Evolutionary conservation across 2,888 invertebrate species (phyloP), one percentile per base, ranked within the genome.

Genomic region (Philopedon plagiatum): DNA sequence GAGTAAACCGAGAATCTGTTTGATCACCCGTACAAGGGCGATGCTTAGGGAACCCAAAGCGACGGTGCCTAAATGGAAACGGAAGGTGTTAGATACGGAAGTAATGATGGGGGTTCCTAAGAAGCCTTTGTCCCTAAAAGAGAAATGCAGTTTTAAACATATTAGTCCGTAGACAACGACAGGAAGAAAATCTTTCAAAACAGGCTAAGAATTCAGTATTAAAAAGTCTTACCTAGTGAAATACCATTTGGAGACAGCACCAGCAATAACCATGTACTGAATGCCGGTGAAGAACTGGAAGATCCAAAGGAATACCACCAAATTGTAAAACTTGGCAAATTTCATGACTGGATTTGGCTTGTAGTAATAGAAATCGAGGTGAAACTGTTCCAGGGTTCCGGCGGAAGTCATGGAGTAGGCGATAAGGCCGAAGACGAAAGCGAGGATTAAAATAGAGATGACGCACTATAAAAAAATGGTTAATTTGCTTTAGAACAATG

Each of bases 181-280:
- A n/a, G n/a, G n/a, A n/a, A n/a, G n/a, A n/a, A n/a, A n/a, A n/a
- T n/a, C n/a, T n/a, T n/a, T n/a, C n/a, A n/a, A n/a, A n/a, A n/a
- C n/a, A n/a, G n/a, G n/a, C n/a, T n/a, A n/a, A n/a, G n/a, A n/a
- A n/a, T n/a, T n/a, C n/a, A n/a, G n/a, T n/a, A n/a, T n/a, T n/a
- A n/a, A n/a, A n/a, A n/a, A n/a, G n/a, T n/a, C 76, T 77, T 80
- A 90, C 90, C 88, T 88, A 8, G 88, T 85, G 80, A 91, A 91
- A 79, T 89, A 91, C 91, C 91, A 91, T 8, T 85, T 86, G 0
- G 90, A 87, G 3, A 91, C 89, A n/a, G 90, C 86, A 3, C 89
- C 88, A 41, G 90, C 90, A 46, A 91, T 87, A 15, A 90, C 86
- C 84, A 91, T 87, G 79, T 90, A 90, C 78, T 91, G 90, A 76